Percentiles rank a stretch among this genome's conserved stretches.
Conservation (phyloP, 2,888 invertebrate species). For the Palloptera scutellata region DNA sequence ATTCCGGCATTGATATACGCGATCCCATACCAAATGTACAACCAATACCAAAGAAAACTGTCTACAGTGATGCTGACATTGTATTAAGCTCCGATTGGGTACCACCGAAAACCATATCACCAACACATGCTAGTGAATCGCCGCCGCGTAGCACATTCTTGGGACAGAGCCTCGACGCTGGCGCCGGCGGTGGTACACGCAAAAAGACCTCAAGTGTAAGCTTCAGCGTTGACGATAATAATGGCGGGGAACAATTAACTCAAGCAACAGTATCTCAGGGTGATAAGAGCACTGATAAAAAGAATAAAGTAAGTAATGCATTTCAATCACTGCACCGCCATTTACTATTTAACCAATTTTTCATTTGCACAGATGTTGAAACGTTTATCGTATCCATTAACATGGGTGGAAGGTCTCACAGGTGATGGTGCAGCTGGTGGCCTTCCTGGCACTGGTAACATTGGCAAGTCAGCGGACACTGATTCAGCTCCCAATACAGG, state of each 20-base stretch:
- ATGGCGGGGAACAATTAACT: conserved; percentile 38
- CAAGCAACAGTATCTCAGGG: conserved; percentile 43
- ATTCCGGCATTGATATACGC: conserved; percentile 88
- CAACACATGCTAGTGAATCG: conserved; percentile 72
- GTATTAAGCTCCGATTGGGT: conserved; percentile 88
- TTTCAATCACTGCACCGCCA: neutral
- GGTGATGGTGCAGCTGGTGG: conserved; percentile 72
- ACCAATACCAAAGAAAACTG: conserved; percentile 67
- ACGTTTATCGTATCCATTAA: conserved; percentile 87
- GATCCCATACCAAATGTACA: conserved; percentile 76
- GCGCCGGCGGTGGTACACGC: conserved; percentile 63
- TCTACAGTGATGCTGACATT: conserved; percentile 88
- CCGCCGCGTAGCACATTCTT: conserved; percentile 57
- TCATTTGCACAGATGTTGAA: conserved; percentile 82
- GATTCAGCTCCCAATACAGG: conserved; percentile 65
- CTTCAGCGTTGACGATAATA: conserved; percentile 73
- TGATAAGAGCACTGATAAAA: conserved; percentile 68
- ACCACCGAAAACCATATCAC: conserved; percentile 82
- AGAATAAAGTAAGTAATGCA: conserved; percentile 72
- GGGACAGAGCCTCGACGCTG: conserved; percentile 57
- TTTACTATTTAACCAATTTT: conserved; percentile 1
- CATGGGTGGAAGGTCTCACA: conserved; percentile 90
- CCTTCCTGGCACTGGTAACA: conserved; percentile 61
- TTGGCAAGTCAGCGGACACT: conserved; percentile 58
- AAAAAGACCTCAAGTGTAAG: conserved; percentile 78